Evolutionary conservation across 2,888 invertebrate species (phyloP).

Genomic region (Lithophane ornitopus): DNA sequence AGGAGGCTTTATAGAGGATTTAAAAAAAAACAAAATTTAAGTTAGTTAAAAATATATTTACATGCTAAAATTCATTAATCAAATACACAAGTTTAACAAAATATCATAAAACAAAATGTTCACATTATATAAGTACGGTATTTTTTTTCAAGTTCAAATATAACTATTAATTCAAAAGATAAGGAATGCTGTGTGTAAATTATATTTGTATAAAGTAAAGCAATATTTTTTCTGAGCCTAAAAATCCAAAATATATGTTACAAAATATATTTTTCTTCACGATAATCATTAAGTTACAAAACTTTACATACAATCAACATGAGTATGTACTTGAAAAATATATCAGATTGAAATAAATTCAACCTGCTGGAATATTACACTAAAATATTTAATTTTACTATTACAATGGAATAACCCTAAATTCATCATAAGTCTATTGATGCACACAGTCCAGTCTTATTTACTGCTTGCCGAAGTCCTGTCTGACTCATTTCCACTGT

Average conservation of each 20-base stretch:
- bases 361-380: constrained; percentile 14
- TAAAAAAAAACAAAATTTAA: neutral
- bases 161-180: neutral
- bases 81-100: neutral
- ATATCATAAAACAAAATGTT: neutral
- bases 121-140: neutral
- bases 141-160: neutral
- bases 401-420: constrained; percentile 6
- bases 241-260: neutral
- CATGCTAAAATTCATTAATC: constrained; percentile 1
- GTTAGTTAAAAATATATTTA: constrained; percentile 48
- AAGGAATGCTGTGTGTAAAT: constrained; percentile 7
- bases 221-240: neutral
- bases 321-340: constrained; percentile 19
- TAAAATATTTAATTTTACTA: constrained; percentile 14
- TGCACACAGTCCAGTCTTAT: constrained; percentile 16
- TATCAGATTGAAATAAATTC: constrained; percentile 22
- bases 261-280: neutral
- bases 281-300: neutral
- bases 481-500: constrained; percentile 87
- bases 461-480: constrained; percentile 71
- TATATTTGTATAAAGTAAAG: neutral
- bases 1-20: neutral
- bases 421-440: neutral
- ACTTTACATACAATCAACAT: neutral